Percentiles rank a stretch among this genome's conserved stretches.
Evolutionary conservation across 92 coral and sea anemone genomes (phyloP).

Genomic region (Zoanthus solanderi): DNA sequence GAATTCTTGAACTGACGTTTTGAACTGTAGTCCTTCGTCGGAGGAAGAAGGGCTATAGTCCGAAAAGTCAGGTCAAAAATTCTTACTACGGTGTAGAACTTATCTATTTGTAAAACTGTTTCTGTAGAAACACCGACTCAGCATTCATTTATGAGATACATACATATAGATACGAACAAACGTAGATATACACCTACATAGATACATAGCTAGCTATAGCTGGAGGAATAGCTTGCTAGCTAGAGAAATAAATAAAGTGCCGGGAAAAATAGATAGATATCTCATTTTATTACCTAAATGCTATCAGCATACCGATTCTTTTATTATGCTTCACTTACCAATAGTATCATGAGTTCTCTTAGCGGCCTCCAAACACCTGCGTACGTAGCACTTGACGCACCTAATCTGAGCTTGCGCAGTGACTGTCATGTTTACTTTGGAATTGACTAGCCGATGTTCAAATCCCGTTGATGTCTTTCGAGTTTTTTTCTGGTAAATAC

Average conservation of each 20-base stretch:
- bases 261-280: neutral
- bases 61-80: no score
- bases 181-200: no score
- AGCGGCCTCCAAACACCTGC: constrained; percentile 41
- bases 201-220: no score
- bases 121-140: no score
- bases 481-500: constrained; percentile 40
- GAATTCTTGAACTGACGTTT: no score
- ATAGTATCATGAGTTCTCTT: constrained; percentile 43
- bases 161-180: no score
- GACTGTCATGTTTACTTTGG: constrained; percentile 33
- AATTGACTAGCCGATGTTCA: constrained; percentile 46
- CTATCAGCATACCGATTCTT: neutral
- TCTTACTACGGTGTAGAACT: no score
- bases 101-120: no score
- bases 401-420: constrained; percentile 45
- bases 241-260: neutral
- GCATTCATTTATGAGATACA: no score
- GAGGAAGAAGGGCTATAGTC: no score
- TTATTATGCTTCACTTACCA: constrained; percentile 14
- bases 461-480: constrained; percentile 29
- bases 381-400: constrained; percentile 35
- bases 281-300: neutral
- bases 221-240: no score
- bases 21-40: no score